Base-by-base conservation (phyloP, 2,888 invertebrate species). In the Leptinotarsa peninsularis region DNA sequence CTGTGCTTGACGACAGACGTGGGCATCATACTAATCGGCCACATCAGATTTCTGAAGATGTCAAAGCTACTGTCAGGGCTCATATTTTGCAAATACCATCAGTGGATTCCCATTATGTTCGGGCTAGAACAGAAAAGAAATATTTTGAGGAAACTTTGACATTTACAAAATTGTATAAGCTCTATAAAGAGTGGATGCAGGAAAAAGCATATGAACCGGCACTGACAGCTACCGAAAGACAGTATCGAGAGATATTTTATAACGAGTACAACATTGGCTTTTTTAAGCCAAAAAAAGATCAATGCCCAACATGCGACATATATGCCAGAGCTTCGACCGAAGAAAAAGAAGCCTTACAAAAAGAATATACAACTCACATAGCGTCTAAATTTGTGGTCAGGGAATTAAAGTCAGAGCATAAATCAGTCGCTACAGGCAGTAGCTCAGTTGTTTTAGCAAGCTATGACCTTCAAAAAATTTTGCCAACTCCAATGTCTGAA, bases 11-110 rank as follows among this genome's bases (percentile, higher is more conserved):
- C 18, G 72, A 52, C 49, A 27, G 54, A 18, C 50, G 72, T 23
- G 72, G 72, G 13, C 66, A 52, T 66, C 66, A 72, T 72, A 52
- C 14, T 54, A 66, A 66, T 52, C 49, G 72, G 33, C 23, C 66
- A 21, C 23, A 72, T 66, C 27, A 66, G 15, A 66, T 72, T 17
- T 43, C 33, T 33, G 70, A 58, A 54, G 66, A 72, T 21, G 56
- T 70, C 23, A 70, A 70, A 70, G 43, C 33, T 54, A 56, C 70
- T 27, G 56, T 56, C 14, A 70, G 56, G 67, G 49, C 67, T 33
- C 33, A 67, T 67, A 67, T 67, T 43, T 67, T 23, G 17, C 67
- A 67, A 67, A 67, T 67, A 67, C 33, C 43, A 43, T 43, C 49
- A 18, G 67, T 67, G 43, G 43, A 67, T 67, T 66, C 66, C 10